These are phyloP conservation scores for Ceuthmochares aereus DNA, from an alignment of 2,113 vertebrate genomes.

Conservation along the genomic window DNA sequence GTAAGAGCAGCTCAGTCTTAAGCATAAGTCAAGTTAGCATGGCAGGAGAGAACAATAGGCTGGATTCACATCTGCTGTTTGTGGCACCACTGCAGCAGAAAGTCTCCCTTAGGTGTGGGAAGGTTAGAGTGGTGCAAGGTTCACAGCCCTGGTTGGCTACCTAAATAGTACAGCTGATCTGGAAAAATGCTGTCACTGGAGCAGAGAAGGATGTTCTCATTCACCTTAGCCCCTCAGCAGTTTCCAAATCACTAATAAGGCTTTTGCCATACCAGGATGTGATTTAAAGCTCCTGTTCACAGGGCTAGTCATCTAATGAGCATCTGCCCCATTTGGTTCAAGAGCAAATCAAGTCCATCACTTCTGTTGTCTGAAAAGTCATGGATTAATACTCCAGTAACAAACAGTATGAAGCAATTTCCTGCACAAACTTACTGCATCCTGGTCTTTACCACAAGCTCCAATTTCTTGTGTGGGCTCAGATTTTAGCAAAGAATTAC, in stretches of 20 bases:
- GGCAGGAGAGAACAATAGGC: constrained; percentile 57
- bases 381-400: constrained; percentile 65
- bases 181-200: not conserved
- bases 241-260: constrained; percentile 21
- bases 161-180: constrained; percentile 34
- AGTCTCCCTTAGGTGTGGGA: not conserved
- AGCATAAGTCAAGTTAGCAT: constrained; percentile 55
- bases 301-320: not conserved
- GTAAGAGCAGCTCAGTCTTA: not conserved
- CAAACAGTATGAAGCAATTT: constrained; percentile 73
- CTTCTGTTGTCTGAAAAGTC: not conserved
- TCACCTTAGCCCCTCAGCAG: constrained; percentile 27
- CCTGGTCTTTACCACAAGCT: constrained; percentile 73
- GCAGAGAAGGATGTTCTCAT: constrained; percentile 8
- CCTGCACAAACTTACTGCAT: constrained; percentile 74
- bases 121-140: constrained; percentile 10
- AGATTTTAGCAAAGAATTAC: constrained; percentile 76
- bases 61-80: constrained; percentile 51
- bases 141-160: constrained; percentile 24
- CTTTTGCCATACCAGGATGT: not conserved
- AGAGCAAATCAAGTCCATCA: not conserved
- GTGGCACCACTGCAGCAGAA: not conserved
- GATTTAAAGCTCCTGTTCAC: not conserved
- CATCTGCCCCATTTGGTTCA: not conserved
- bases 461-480: constrained; percentile 73